phyloP scores from a whole-genome alignment of 1,140 invertebrate genomes.

The Bathynomus jamesi region DNA sequence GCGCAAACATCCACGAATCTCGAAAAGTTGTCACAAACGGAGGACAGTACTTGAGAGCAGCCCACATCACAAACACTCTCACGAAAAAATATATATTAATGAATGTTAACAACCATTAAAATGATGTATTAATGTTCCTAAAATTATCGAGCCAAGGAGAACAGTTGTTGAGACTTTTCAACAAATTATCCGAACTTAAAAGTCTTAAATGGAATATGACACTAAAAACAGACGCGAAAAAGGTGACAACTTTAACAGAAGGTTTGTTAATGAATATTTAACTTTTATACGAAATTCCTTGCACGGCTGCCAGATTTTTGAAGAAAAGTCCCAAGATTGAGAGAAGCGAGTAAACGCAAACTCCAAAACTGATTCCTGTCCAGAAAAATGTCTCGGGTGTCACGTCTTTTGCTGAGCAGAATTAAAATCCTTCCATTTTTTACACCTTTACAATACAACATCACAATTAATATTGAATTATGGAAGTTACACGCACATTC shows the following conservation, averaged over 20 bases:
- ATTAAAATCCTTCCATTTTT: neutral
- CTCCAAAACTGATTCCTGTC: neutral
- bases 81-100: neutral
- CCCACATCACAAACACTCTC: neutral
- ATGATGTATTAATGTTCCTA: neutral
- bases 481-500: no score
- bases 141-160: neutral
- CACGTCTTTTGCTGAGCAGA: neutral
- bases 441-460: no score
- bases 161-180: neutral
- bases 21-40: neutral
- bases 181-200: neutral
- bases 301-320: neutral
- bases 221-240: neutral
- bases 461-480: no score
- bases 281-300: neutral
- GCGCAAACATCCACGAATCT: neutral
- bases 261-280: neutral
- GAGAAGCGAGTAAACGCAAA: neutral
- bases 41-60: neutral
- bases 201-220: neutral
- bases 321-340: neutral
- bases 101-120: neutral
- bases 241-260: neutral
- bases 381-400: neutral